Base-by-base conservation (phyloP, 2,888 invertebrate genomes). In the Torymus texanus region DNA sequence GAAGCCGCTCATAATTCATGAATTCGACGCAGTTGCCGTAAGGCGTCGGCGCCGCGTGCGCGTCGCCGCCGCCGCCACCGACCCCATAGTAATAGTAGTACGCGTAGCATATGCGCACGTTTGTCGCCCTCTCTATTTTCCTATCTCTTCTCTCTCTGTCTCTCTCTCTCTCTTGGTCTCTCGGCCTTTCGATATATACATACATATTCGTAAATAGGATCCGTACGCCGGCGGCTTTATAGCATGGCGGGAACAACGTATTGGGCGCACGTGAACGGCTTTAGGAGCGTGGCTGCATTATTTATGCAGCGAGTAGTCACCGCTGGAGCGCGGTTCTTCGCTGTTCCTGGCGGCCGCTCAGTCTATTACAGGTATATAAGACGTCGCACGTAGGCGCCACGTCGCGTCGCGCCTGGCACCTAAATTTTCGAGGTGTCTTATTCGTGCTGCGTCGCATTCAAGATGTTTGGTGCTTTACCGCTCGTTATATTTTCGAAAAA, bases 1-100 rank as follows among this genome's bases (percentile, higher is more conserved):
- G 16, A 56, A 53, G 24, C 14, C n/a, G 58, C 65, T 71, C 58
- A 77, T 77, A 71, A 77, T 71, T 77, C 77, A 71, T 71, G 71
- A 65, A 71, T 71, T 77, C 70, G 70, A 77, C 58, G 76, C 62
- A 29, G 62, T 55, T 29, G 51, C n/a, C 29, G 58, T 62, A 65
- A 74, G 56, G 65, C 29, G 50, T 50, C 10, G 41, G 16, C 29
- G 11, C n/a, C 62, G 53, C 41, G 29, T 29, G 29, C 29, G 4
- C 29, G 29, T n/a, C n/a, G n/a, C 5, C 41, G 41, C 41, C 41
- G 8, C 41, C 41, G 41, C 41, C 41, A 41, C n/a, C 16, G 24
- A 12, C 16, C 18, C 10, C 24, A 68, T 68, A 53, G 14, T 53
- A 11, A 16, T 18, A 10, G n/a, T 16, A 16, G 56, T 41, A n/a